Base-by-base conservation (phyloP, 2,113 vertebrate genomes). In the Atlantisia rogersi region DNA sequence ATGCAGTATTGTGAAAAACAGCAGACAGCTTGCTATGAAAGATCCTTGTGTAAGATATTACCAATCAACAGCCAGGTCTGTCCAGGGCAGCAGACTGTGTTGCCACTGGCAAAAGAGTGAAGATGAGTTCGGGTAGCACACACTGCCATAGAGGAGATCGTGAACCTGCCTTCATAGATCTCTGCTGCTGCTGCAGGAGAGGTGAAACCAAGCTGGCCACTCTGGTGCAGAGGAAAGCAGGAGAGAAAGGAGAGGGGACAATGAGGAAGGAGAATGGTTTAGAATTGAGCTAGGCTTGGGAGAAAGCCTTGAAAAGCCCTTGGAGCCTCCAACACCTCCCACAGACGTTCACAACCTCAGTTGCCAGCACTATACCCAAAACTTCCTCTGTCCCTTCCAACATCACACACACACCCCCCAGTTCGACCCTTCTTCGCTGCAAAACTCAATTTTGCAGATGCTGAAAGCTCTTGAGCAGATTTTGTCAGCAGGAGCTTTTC, bases 41-140 rank as follows among this genome's bases (percentile, higher is more conserved):
- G 25, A 35, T 48, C 15, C 50, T 56, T 2, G 0, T 12, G 42
- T 3, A 15, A 50, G 63, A 19, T 2, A 1, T 0, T 21, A 26
- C 6, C 48, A 25, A 0, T 9, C 40, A 76, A 26, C 35, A 75
- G 60, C 14, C 35, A n/a, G 31, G 21, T 28, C 3, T 0, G 7
- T 9, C 44, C 56, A 12, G 14, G 37, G 67, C 80, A 67, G 56
- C 52, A 53, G 10, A 1, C 31, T 28, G 29, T 39, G 29, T 48
- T 28, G 25, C 28, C 58, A 17, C 39, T 0, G 8, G 29, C 44
- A 48, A 15, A n/a, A 68, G 15, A 60, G 18, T 1, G 39, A 50
- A 59, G 20, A 29, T 19, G n/a, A 32, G n/a, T 11, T 10, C 8
- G 24, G 42, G 39, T 1, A 35, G 42, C 19, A 15, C 17, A 55